Conservation (phyloP, 1,140 invertebrate species). For the Leptinotarsa texana region DNA sequence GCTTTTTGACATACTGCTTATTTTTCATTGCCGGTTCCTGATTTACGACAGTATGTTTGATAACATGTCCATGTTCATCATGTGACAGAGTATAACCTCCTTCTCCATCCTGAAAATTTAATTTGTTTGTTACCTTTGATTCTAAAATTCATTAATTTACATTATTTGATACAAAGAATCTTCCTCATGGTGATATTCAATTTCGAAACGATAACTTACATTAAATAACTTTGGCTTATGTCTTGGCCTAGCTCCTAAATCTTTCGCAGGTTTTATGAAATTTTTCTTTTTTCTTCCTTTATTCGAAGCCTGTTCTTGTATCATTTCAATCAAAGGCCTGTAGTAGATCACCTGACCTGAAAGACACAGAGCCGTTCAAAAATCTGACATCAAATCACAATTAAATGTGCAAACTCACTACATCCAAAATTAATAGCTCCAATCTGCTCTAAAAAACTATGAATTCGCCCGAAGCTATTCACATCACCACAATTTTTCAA, state of each 20-base stretch:
- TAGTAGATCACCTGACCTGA: constrained; percentile 55
- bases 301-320: constrained; percentile 24
- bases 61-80: constrained; percentile 61
- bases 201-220: constrained; percentile 40
- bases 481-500: constrained; percentile 69
- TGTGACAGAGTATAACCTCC: constrained; percentile 69
- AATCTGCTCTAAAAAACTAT: constrained; percentile 66
- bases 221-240: constrained; percentile 50
- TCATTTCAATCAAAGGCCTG: constrained; percentile 50
- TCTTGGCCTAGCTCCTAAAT: constrained; percentile 34
- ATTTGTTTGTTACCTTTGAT: too few relatives aligned
- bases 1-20: constrained; percentile 47
- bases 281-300: constrained; percentile 12
- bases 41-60: constrained; percentile 54
- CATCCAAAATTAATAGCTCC: constrained; percentile 71
- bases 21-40: constrained; percentile 52
- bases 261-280: neutral
- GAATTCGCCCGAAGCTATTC: constrained; percentile 66
- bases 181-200: too few relatives aligned
- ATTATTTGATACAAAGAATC: too few relatives aligned
- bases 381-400: neutral
- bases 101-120: constrained; percentile 57
- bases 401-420: constrained; percentile 53
- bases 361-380: constrained; percentile 32
- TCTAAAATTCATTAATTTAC: too few relatives aligned